Evolutionary conservation across 2,113 vertebrate species (phyloP).

Genomic region (Dendropsophus ebraccatus): DNA sequence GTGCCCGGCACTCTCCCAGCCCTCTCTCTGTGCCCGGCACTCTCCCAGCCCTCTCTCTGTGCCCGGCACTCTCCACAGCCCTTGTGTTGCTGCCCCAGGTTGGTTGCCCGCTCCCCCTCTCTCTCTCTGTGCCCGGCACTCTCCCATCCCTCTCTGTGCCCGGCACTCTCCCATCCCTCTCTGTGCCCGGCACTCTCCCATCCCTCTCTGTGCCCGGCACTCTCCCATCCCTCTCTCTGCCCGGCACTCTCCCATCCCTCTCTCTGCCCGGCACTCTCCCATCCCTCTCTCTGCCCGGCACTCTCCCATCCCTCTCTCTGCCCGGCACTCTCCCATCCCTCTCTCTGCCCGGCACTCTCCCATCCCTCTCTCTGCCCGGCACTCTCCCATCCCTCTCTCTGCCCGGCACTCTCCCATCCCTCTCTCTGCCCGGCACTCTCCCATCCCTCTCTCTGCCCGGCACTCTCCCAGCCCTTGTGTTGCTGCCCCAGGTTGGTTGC

Average conservation of each 20-base stretch:
- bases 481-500: no score
- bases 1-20: not conserved
- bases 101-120: no score
- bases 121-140: not conserved
- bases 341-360: not conserved
- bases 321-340: no score
- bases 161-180: no score
- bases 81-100: no score
- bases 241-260: not conserved
- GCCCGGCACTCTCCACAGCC: no score
- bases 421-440: not conserved
- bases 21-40: no score
- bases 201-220: no score
- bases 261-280: not conserved
- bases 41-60: not conserved
- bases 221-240: not conserved
- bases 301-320: no score
- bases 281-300: not conserved
- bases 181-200: no score
- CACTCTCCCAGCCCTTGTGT: no score
- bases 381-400: not conserved
- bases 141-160: no score
- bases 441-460: not conserved
- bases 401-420: not conserved
- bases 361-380: not conserved